Evolutionary conservation across 2,888 invertebrate species (phyloP), one percentile per base, ranked within the genome.

Genomic region (Trichopria drosophilae): DNA sequence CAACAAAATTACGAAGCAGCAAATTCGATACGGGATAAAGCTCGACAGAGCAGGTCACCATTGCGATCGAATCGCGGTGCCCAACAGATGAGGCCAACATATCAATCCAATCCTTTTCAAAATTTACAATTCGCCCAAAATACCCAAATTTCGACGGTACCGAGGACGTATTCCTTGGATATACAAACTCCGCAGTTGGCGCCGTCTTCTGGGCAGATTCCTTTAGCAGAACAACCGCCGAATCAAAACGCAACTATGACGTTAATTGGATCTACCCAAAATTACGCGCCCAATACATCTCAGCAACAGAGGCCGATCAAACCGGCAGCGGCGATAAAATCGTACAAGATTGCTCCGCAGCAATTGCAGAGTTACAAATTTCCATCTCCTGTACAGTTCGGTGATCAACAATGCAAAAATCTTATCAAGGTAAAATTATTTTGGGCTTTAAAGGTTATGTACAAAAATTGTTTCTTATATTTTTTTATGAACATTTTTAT

Each of bases 301-400:
- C 40, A 3, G 43, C 9, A n/a, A n/a, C 26, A 26, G n/a, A 26
- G 2, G 9, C 26, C n/a, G 63, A 68, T 45, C 62, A 67, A 40
- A 61, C 64, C 46, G 47, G 37, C 65, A 6, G 45, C 65, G 26
- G 55, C 67, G n/a, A 47, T 62, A 10, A 58, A 73, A 24, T 66
- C 72, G 3, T 71, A 66, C 43, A 73, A 72, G 52, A 62, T 69
- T 10, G 58, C 69, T 23, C 69, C 67, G 35, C 67, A 73, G 9
- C 64, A 67, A 39, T 65, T 69, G 7, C 68, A 68, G 41, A 66
- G 66, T 24, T 75, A 71, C 49, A 75, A 75, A 43, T 73, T 75
- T 41, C 53, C 70, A 6, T 44, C 62, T 3, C 67, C 72, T 3
- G 45, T 62, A 12, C 64, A 65, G 31, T 73, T 72, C 50, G 63